These are phyloP conservation scores for Athalia rosae DNA, from an alignment of 2,888 invertebrate genomes.

Conservation along the genomic window DNA sequence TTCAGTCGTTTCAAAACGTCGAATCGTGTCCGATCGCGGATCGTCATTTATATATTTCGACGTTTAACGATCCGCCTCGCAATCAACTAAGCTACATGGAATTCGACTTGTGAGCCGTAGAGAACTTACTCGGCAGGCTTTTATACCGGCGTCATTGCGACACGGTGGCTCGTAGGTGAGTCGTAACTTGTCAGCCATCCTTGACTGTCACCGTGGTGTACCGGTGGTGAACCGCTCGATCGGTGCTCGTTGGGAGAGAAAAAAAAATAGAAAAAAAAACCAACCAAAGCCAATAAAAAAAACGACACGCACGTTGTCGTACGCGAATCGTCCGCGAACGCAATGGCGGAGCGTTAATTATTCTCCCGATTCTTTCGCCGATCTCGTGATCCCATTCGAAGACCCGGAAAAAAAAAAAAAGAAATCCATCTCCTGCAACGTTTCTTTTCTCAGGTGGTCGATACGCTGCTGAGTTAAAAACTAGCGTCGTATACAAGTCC, in stretches of 20 bases:
- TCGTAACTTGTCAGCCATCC: constrained; percentile 64
- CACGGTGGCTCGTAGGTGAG: constrained; percentile 47
- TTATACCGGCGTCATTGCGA: constrained; percentile 36
- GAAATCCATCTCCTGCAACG: no score
- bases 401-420: not conserved
- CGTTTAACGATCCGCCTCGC: constrained; percentile 25
- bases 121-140: constrained; percentile 18
- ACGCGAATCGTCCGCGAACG: constrained; percentile 17
- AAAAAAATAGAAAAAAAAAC: constrained; percentile 56
- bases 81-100: constrained; percentile 10
- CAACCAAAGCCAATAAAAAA: no score
- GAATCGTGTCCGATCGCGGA: not conserved
- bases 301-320: constrained; percentile 46
- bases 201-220: constrained; percentile 59
- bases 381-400: not conserved
- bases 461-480: no score
- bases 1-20: no score
- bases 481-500: no score
- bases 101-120: constrained; percentile 25
- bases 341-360: constrained; percentile 30
- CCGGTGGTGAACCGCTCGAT: constrained; percentile 47
- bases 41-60: constrained; percentile 9
- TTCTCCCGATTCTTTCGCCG: not conserved
- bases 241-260: constrained; percentile 43
- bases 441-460: no score